Conservation (phyloP, 2,888 invertebrate genomes). For the Anthoptus insignis region DNA sequence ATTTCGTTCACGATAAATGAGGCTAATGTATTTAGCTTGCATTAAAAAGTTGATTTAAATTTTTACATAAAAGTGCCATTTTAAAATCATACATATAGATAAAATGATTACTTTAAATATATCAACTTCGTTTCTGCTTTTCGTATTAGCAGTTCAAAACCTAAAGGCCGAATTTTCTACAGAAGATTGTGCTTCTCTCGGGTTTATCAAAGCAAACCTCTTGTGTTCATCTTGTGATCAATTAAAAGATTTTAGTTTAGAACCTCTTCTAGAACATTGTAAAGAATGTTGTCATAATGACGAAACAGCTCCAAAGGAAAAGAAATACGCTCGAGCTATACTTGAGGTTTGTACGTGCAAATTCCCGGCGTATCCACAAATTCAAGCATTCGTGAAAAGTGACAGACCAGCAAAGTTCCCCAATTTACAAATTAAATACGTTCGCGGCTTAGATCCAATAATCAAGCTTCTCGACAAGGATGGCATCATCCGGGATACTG, state of each 20-base stretch:
- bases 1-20: no score
- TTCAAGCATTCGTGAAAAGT: conserved; percentile 99
- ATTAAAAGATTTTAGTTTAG: conserved; percentile 91
- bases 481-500: conserved; percentile 94
- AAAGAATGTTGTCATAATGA: conserved; percentile 94
- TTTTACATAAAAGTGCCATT: no score
- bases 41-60: no score
- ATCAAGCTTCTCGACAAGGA: conserved; percentile 96
- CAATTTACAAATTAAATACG: conserved; percentile 97
- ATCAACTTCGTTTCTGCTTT: conserved; percentile 1
- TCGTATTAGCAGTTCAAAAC: conserved; percentile 34
- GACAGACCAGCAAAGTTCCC: conserved; percentile 96
- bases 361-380: conserved; percentile 99
- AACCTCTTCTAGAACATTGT: conserved; percentile 90
- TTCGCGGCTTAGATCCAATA: conserved; percentile 97
- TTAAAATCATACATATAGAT: no score
- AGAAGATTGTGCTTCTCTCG: conserved; percentile 95
- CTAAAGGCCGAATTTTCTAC: conserved; percentile 88
- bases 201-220: conserved; percentile 95
- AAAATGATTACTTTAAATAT: conserved; percentile 15
- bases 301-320: conserved; percentile 88
- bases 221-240: conserved; percentile 96
- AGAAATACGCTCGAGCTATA: conserved; percentile 96
- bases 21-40: no score
- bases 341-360: conserved; percentile 99